Base-by-base conservation (phyloP, 2,888 invertebrate species). In the Xestoiulus laeticollis region DNA sequence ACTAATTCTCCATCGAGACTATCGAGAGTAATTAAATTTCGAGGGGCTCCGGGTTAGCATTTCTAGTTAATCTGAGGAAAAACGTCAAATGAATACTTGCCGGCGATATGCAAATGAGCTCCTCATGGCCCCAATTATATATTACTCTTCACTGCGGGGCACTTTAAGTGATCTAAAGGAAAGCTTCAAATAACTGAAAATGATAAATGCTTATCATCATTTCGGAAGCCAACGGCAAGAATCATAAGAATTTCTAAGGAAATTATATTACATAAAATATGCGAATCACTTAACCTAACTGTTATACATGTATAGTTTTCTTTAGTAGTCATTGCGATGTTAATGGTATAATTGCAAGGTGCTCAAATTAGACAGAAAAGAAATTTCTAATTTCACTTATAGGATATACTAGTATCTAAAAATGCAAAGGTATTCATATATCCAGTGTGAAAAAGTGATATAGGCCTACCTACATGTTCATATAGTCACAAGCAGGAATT, bases 61-160 rank as follows among this genome's bases (percentile, higher is more conserved):
- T 68, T 26, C 68, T 68, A 68, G 68, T 68, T 68, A 68, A 68
- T 26, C n/a, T 68, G 68, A n/a, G 1, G 68, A 26, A 68, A 68
- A 68, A 26, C 68, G 68, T 68, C 68, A 68, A 26, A 68, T 68
- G 68, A 26, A 68, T 26, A 22, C 68, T 68, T 68, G 22, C 22
- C 22, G 68, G 68, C 68, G 68, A 68, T 68, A 68, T 68, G 68
- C 10, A 68, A 68, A 68, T 68, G 68, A 22, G 68, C n/a, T 22
- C 68, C 22, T 68, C 26, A 68, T 68, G 68, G 26, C 19, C 68
- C 26, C 22, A 68, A 68, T 68, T 68, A 68, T 68, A 22, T 22
- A 4, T 68, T 68, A 22, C 26, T 4, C n/a, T 26, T 26, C 12
- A 10, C 26, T 1, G 22, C 68, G 26, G n/a, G 68, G 59, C 59